Base-by-base conservation (phyloP, 2,113 vertebrate species). In the Xiphophorus couchianus region DNA sequence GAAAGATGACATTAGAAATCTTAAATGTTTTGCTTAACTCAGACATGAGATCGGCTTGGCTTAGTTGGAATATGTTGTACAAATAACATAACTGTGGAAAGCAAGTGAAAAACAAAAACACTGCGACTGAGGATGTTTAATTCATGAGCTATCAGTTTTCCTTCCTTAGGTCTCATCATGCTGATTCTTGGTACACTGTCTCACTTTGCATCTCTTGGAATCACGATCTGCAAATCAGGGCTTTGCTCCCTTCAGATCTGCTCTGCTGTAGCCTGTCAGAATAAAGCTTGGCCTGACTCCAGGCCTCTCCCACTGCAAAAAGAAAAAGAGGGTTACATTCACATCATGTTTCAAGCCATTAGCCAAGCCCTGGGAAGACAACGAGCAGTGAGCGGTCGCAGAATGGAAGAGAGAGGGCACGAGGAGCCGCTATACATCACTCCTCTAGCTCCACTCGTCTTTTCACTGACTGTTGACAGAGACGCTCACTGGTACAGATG, bases 291-390 rank as follows among this genome's bases (percentile, higher is more conserved):
- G 67, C 66, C 48, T 0, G 78, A 83, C 74, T 75, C 81, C 75
- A 74, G 66, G 62, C 73, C 67, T 73, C 82, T 84, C 84, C 71
- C 82, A 75, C 44, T 62, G 76, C 81, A 86, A 90, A 89, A 87
- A 39, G 19, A 37, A 37, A 37, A 37, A 37, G 0, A 2, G 10
- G 10, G 13, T 87, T 87, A 78, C 81, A 82, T 85, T 81, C 78
- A 77, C 81, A 93, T 94, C 87, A 69, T 87, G 90, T 94, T 93
- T 92, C 91, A 93, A 87, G 76, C 89, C 91, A 94, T 94, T 93
- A 93, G 82, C 81, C 62, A 62, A 82, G 85, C 81, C 86, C 51
- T 19, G 67, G 83, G 81, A 88, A 85, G 84, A 82, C 76, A 77
- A 82, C 77, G 88, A 85, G 79, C 74, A 31, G 76, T 76, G 83